Conservation (phyloP, 2,888 invertebrate genomes). For the Eupithecia pulchellata region DNA sequence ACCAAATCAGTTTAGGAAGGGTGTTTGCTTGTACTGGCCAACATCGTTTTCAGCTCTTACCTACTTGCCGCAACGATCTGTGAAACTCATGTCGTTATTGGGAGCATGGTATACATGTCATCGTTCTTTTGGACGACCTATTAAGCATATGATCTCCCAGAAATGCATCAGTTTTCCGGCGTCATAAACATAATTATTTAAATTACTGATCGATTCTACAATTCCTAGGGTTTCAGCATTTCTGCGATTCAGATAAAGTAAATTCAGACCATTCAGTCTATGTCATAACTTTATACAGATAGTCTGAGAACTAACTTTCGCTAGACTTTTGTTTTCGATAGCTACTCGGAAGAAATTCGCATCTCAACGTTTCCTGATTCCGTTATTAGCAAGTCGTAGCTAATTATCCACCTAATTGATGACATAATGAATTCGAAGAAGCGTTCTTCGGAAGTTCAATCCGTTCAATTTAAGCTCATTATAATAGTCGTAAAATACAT, state of each 20-base stretch:
- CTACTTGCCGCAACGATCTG: neutral
- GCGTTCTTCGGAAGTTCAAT: neutral
- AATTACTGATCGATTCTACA: neutral
- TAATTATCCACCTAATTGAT: slow-evolving; percentile 12
- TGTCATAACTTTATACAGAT: slow-evolving; percentile 28
- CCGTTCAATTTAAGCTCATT: neutral
- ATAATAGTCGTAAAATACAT: neutral
- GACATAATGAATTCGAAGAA: neutral
- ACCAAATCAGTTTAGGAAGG: neutral
- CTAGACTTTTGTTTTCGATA: slow-evolving; percentile 32
- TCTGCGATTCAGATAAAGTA: neutral
- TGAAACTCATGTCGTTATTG: neutral
- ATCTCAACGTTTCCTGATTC: slow-evolving; percentile 22
- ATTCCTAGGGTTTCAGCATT: neutral
- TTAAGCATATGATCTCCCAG: neutral
- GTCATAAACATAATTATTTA: neutral
- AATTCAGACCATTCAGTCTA: no score
- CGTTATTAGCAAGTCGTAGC: slow-evolving; percentile 4
- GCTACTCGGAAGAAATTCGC: slow-evolving; percentile 9
- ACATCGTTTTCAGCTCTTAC: neutral
- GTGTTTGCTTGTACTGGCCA: neutral
- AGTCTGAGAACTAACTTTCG: slow-evolving; percentile 34
- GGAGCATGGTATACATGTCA: no score
- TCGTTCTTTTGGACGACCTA: neutral
- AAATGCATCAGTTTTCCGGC: neutral